Conservation (phyloP, 2,888 invertebrate genomes). For the Diarsia brunnea region DNA sequence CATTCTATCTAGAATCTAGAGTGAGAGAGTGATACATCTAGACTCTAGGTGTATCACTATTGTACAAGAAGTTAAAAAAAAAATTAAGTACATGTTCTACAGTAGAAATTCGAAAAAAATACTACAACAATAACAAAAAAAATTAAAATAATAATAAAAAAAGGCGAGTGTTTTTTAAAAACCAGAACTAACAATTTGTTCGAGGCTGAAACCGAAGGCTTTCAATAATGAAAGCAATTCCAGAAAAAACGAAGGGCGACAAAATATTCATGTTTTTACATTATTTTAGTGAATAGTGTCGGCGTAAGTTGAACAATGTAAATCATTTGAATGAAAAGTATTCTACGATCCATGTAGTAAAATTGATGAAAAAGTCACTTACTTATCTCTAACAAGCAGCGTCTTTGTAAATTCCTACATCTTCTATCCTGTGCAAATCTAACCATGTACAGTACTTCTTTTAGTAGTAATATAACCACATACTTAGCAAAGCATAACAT, state of each 20-base stretch:
- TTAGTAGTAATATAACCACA: not conserved
- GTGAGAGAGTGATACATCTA: no score
- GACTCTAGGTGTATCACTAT: no score
- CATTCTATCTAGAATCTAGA: no score
- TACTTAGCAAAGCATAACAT: not conserved
- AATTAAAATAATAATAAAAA: not conserved
- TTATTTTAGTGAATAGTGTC: conserved; percentile 26
- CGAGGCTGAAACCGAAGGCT: conserved; percentile 41
- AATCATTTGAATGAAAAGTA: conserved; percentile 37
- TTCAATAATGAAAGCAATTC: conserved; percentile 57
- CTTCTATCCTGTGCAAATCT: not conserved
- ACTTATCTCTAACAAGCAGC: not conserved
- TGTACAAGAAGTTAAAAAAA: not conserved
- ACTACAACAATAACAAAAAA: not conserved
- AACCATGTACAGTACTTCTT: not conserved
- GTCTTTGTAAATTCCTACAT: not conserved
- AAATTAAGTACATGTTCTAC: not conserved
- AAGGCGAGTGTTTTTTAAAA: not conserved
- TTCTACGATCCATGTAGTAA: conserved; percentile 7
- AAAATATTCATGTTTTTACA: conserved; percentile 35
- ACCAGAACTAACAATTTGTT: conserved; percentile 20
- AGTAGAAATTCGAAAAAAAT: not conserved
- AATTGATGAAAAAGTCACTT: not conserved
- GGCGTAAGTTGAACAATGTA: conserved; percentile 23
- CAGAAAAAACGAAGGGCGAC: conserved; percentile 45